Evolutionary conservation across 2,113 vertebrate species (phyloP).

Genomic region (Dermatemys mawii): DNA sequence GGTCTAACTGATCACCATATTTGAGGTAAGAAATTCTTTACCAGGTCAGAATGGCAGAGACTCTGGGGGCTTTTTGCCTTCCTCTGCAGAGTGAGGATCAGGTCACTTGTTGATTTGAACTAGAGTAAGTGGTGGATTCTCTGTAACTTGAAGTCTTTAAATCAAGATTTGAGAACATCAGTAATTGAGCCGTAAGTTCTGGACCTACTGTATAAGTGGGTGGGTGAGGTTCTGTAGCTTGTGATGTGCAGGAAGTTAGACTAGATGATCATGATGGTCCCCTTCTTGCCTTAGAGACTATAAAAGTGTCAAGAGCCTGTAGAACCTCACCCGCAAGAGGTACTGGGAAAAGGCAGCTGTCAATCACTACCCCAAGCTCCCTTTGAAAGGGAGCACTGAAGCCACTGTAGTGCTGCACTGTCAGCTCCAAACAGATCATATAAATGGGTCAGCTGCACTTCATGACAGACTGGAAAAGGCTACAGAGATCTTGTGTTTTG

Average conservation of each 20-base stretch:
- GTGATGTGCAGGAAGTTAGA: background rate
- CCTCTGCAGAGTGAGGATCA: background rate
- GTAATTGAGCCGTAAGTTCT: background rate
- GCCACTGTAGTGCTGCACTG: background rate
- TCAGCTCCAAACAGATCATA: background rate
- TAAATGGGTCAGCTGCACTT: accelerated
- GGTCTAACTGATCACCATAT: background rate
- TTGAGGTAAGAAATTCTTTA: background rate
- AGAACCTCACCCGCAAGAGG: background rate
- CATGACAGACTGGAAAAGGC: background rate
- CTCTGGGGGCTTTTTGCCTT: background rate
- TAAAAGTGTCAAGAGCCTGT: background rate
- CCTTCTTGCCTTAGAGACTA: background rate
- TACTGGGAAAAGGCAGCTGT: background rate
- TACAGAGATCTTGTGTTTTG: accelerated
- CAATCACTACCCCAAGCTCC: background rate
- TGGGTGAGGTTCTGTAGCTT: background rate
- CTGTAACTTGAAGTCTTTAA: background rate
- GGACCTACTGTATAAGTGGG: background rate
- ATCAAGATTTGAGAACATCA: background rate
- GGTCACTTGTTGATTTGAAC: background rate
- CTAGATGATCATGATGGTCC: background rate
- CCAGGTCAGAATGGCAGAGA: background rate
- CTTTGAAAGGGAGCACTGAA: background rate
- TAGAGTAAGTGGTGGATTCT: background rate